Evolutionary conservation across 64 coral and sea anemone species (phyloP), one percentile per base, ranked within the genome.

Genomic region (Montipora efflorescens): DNA sequence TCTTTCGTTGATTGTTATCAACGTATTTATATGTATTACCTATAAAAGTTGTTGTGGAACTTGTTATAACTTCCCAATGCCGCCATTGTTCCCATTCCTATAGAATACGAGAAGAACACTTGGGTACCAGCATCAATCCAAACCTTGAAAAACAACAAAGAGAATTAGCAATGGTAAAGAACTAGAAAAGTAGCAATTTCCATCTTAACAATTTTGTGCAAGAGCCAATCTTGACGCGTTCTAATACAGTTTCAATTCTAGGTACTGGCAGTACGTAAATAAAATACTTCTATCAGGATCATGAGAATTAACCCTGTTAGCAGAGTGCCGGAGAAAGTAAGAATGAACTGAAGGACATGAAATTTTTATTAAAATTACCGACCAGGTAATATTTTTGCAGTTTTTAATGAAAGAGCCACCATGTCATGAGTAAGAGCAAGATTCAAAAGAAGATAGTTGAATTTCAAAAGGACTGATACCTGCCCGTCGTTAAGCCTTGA

Each of bases 41-140:
- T 95, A 79, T 95, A 95, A 69, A 89, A 95, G 47, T 95, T 95
- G 88, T 95, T 95, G 43, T 90, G 62, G 20, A 59, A 90, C 52
- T 95, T 95, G 80, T 95, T 95, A 43, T 95, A 95, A 48, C 93
- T 95, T 3, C 93, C 93, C 36, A 95, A 87, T 21, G 93, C 93
- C 15, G 84, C 84, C 55, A 95, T 46, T 14, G 88, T 79, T 68
- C 93, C 93, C 68, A 85, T 75, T 19, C 87, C 88, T 48, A 95
- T 95, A 1, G 93, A 95, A 57, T 95, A 95, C 18, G 93, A 95
- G 80, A 90, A 95, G 68, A 95, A 95, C 22, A 95, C 93, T 77
- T 95, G 93, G 3, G 93, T 95, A 79, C 79, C 93, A 23, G 93
- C 93, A 79, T 95, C 93, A 4, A 95, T 18, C 93, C 93, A 95